Percentiles rank a stretch among this genome's conserved stretches.
Conservation (phyloP, 2,797 vertebrate species). For the Crenichthys baileyi region DNA sequence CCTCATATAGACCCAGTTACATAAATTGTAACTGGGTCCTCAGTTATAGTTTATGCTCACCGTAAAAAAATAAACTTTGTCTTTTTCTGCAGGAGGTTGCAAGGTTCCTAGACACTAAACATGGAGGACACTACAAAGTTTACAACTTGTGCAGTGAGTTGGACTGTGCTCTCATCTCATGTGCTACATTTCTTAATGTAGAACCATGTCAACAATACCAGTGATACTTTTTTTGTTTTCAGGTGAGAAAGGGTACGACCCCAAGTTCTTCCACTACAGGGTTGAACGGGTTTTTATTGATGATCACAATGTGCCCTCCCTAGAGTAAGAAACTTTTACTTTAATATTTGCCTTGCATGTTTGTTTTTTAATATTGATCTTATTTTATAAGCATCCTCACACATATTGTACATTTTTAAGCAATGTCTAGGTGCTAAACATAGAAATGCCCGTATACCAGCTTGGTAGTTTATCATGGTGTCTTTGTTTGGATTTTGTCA, state of each 20-base stretch:
- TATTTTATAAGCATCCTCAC: background rate
- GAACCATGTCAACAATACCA: background rate
- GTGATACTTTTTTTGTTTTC: constrained; percentile 17
- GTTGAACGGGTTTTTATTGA: constrained; percentile 92
- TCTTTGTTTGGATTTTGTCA: constrained; percentile 55
- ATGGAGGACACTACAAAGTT: constrained; percentile 90
- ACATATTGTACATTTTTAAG: background rate
- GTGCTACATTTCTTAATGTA: background rate
- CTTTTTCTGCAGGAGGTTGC: constrained; percentile 86
- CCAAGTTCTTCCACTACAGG: constrained; percentile 90
- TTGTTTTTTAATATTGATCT: background rate
- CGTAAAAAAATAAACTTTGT: background rate
- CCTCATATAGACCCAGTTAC: too few relatives aligned
- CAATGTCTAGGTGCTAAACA: background rate
- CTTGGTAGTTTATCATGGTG: background rate
- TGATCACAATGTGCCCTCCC: constrained; percentile 92
- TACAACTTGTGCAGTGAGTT: constrained; percentile 99
- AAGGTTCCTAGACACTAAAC: constrained; percentile 92
- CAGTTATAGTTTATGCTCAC: background rate
- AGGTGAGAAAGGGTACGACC: constrained; percentile 95
- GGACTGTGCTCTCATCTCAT: background rate
- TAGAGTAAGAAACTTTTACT: constrained; percentile 83
- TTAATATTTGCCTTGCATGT: background rate
- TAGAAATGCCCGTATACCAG: background rate
- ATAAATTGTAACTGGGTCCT: background rate